These are phyloP conservation scores for Neoaliturus tenellus DNA, from an alignment of 2,888 invertebrate genomes.

Conservation along the genomic window DNA sequence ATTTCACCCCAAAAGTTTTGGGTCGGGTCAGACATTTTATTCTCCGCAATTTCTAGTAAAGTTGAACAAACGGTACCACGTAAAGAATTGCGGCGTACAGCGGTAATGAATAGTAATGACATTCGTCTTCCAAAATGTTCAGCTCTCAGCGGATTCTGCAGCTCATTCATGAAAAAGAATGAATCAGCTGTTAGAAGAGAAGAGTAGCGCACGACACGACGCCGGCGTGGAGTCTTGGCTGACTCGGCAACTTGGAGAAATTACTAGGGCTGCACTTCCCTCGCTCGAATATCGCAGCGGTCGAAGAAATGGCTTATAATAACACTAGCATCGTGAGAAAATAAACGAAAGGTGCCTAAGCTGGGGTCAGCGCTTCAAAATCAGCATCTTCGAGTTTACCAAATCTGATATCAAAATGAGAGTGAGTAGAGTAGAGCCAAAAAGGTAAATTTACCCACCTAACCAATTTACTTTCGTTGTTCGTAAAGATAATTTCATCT, in stretches of 20 bases:
- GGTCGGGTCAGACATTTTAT: too few relatives aligned
- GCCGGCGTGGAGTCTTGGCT: neutral
- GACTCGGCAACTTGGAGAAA: neutral
- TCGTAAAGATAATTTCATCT: too few relatives aligned
- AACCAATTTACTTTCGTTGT: too few relatives aligned
- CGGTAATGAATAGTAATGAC: constrained; percentile 27
- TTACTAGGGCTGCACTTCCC: neutral
- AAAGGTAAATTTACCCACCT: too few relatives aligned
- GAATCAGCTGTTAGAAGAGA: constrained; percentile 32
- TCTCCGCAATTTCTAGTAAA: neutral
- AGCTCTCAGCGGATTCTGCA: constrained; percentile 26
- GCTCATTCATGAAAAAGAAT: constrained; percentile 39
- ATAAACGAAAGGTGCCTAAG: too few relatives aligned
- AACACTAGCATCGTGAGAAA: neutral
- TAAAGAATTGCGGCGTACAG: neutral
- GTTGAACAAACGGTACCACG: neutral
- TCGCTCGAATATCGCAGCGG: neutral
- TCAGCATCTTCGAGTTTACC: too few relatives aligned
- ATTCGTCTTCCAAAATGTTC: constrained; percentile 6
- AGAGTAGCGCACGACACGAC: neutral
- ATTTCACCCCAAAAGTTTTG: too few relatives aligned
- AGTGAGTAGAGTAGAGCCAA: too few relatives aligned
- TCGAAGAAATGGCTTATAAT: neutral
- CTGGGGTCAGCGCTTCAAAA: too few relatives aligned
- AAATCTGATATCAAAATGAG: too few relatives aligned